phyloP scores from a whole-genome alignment of 2,888 invertebrate species.

The Troides aeacus region DNA sequence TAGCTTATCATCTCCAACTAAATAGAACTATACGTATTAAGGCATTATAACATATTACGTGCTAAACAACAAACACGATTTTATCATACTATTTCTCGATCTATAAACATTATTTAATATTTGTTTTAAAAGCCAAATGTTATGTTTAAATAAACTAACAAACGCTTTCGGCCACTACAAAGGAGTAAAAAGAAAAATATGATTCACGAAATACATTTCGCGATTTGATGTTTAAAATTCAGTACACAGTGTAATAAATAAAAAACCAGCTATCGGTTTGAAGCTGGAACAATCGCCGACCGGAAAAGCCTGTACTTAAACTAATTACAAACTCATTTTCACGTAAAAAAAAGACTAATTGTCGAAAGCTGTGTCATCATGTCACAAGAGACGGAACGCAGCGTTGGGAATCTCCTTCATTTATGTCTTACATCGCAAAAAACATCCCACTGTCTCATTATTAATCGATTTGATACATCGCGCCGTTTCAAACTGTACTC shows the following conservation, averaged over 20 bases:
- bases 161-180: neutral
- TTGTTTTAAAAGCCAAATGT: neutral
- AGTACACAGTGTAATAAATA: conserved; percentile 33
- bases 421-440: conserved; percentile 37
- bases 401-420: conserved; percentile 54
- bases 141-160: neutral
- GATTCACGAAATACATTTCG: conserved; percentile 17
- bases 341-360: conserved; percentile 51
- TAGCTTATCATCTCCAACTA: neutral
- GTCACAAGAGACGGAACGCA: conserved; percentile 43
- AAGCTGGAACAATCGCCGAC: conserved; percentile 39
- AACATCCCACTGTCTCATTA: conserved; percentile 39
- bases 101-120: neutral
- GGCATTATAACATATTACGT: neutral
- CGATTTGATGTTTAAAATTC: conserved; percentile 25
- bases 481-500: conserved; percentile 33
- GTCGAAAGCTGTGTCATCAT: conserved; percentile 63
- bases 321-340: conserved; percentile 55
- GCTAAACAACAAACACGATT: neutral
- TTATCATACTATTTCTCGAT: neutral
- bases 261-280: conserved; percentile 34
- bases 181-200: conserved; percentile 9
- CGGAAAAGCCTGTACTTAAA: conserved; percentile 65
- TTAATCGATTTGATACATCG: conserved; percentile 38
- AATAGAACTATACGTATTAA: neutral